These are phyloP conservation scores for Ceratosolen fusciceps DNA, from an alignment of 1,140 invertebrate species.

Conservation along the genomic window DNA sequence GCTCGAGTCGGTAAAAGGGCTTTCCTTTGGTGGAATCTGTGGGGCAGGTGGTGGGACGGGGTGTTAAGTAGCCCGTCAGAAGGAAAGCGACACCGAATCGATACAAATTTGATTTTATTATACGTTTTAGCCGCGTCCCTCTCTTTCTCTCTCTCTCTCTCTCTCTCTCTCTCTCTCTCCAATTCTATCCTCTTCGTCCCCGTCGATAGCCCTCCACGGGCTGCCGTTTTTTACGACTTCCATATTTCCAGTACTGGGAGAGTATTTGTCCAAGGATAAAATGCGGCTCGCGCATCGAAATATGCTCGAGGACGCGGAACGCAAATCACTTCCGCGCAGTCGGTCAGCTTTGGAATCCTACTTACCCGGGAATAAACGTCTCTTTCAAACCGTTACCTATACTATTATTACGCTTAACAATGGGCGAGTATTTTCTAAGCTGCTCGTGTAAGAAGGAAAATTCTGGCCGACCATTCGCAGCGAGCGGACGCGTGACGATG, in stretches of 20 bases:
- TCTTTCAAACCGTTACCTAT: not conserved
- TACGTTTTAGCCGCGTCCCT: conserved; percentile 20
- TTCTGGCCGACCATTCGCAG: too few species aligned
- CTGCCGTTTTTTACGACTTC: conserved; percentile 44
- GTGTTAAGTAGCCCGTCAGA: conserved; percentile 28
- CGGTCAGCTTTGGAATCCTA: not conserved
- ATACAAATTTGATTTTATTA: conserved; percentile 50
- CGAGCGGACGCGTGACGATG: too few species aligned
- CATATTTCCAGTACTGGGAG: conserved; percentile 43
- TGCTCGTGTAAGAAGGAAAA: too few species aligned
- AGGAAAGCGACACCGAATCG: conserved; percentile 43
- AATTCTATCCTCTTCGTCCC: too few species aligned
- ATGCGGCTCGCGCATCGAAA: conserved; percentile 23
- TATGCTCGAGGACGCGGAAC: conserved; percentile 13
- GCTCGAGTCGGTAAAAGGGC: not conserved
- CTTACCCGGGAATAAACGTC: not conserved
- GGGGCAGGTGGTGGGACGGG: not conserved
- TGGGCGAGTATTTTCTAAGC: too few species aligned
- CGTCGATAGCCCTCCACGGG: not conserved
- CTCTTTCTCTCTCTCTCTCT: too few species aligned
- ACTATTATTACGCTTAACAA: too few species aligned
- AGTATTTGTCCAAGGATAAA: too few species aligned
- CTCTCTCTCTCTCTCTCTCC: too few species aligned
- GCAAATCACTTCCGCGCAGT: conserved; percentile 16
- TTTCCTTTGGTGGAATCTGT: not conserved